Percentiles rank a stretch among this genome's conserved stretches.
Evolutionary conservation across 2,888 invertebrate species (phyloP).

Genomic region (Strigamia transsilvanica): DNA sequence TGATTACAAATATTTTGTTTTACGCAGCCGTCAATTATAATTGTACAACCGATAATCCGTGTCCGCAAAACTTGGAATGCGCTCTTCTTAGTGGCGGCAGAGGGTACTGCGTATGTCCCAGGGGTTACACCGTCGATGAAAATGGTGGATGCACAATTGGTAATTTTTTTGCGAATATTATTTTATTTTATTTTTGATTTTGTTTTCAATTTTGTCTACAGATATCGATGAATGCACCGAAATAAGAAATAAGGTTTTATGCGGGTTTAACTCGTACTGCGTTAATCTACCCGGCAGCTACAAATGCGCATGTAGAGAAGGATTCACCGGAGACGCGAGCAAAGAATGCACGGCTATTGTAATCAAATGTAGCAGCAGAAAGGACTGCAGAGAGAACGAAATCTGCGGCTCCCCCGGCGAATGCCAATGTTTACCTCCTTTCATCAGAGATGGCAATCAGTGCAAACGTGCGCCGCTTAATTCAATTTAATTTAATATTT

Average conservation of each 20-base stretch:
- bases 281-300: slow-evolving; percentile 77
- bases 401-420: slow-evolving; percentile 91
- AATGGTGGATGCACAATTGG: slow-evolving; percentile 50
- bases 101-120: slow-evolving; percentile 92
- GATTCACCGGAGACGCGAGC: slow-evolving; percentile 56
- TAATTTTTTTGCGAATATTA: slow-evolving; percentile 13
- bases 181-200: neutral
- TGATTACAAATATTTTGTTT: neutral
- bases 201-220: slow-evolving; percentile 52
- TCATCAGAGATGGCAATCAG: slow-evolving; percentile 79
- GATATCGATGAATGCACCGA: slow-evolving; percentile 86
- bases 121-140: slow-evolving; percentile 78
- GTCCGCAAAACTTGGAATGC: slow-evolving; percentile 87
- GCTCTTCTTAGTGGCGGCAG: slow-evolving; percentile 88
- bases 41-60: slow-evolving; percentile 72
- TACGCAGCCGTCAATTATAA: slow-evolving; percentile 58
- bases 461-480: slow-evolving; percentile 75
- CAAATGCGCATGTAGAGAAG: slow-evolving; percentile 56
- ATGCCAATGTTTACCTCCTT: slow-evolving; percentile 90
- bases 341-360: slow-evolving; percentile 56
- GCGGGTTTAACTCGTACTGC: slow-evolving; percentile 88
- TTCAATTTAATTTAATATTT: neutral
- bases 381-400: slow-evolving; percentile 84
- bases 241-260: slow-evolving; percentile 71
- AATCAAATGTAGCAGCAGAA: slow-evolving; percentile 53